Base-by-base conservation (phyloP, 2,888 invertebrate genomes). In the Lordiphosa fenestrarum region DNA sequence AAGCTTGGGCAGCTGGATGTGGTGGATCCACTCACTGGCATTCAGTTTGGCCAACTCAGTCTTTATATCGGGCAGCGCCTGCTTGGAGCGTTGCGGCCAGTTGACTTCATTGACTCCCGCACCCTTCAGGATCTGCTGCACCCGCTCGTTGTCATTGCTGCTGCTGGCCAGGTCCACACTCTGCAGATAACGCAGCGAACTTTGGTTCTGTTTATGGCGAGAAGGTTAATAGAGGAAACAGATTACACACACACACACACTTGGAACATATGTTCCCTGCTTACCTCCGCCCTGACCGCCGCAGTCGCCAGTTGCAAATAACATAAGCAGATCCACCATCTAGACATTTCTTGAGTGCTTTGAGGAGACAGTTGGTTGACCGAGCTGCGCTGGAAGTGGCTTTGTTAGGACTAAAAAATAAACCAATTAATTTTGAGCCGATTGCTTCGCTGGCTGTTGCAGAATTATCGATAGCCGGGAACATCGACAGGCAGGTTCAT, bases 61-160 rank as follows among this genome's bases (percentile, higher is more conserved):
- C 77, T 87, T 85, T 1, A 89, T 84, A 57, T 89, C 78, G 21
- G 84, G 69, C 23, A 74, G 67, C 19, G 85, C 75, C 6, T 68
- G 72, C 53, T 87, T 88, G 10, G 81, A 71, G 2, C 75, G 77
- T 48, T 87, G 86, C 0, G 85, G 85, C 88, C 87, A 88, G 50
- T 63, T 80, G 2, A 73, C 64, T 37, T 85, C 86, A 2, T 78
- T 66, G 9, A 73, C 65, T 19, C 84, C 81, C 4, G 82, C 85
- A 10, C 87, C 87, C 57, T 88, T 89, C 63, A 89, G 82, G 48
- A 89, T 87, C 68, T 89, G 89, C 41, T 85, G 86, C 46, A 88
- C 57, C 13, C 87, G 85, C 50, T 88, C 87, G 53, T 71, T 86
- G 49, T 66, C 75, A 46, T 64, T 76, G 5, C 70, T 5, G 1